phyloP scores from a whole-genome alignment of 2,888 invertebrate species.

The Argyresthia goedartella region DNA sequence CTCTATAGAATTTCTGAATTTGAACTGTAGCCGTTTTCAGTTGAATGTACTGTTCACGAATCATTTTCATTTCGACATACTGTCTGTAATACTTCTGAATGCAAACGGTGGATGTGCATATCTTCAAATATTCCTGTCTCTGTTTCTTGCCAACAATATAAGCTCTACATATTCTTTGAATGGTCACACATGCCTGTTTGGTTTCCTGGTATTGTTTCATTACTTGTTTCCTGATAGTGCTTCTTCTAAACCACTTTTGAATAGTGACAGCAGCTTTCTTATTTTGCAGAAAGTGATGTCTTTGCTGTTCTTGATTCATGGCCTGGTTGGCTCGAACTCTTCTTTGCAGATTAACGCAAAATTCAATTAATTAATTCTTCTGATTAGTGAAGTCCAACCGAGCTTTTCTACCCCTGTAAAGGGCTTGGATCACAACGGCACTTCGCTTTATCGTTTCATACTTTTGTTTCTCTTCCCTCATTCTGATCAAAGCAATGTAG shows the following conservation, averaged over 20 bases:
- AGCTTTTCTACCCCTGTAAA: constrained; percentile 48
- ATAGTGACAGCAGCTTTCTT: constrained; percentile 42
- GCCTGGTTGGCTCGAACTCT: constrained; percentile 52
- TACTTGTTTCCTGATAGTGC: constrained; percentile 24
- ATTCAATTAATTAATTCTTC: constrained; percentile 34
- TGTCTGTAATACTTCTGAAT: constrained; percentile 44
- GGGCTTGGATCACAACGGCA: constrained; percentile 53
- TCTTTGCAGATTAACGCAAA: constrained; percentile 58
- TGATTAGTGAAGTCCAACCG: constrained; percentile 36
- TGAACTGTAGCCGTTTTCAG: constrained; percentile 29
- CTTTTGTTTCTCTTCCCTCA: constrained; percentile 35
- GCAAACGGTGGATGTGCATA: constrained; percentile 7
- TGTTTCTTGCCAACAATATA: constrained; percentile 9
- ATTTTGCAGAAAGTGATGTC: constrained; percentile 29
- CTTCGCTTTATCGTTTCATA: constrained; percentile 35
- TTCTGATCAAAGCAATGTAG: constrained; percentile 34
- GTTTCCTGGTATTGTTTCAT: constrained; percentile 27
- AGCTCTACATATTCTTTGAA: constrained; percentile 20
- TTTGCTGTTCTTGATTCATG: constrained; percentile 34
- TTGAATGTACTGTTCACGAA: constrained; percentile 27
- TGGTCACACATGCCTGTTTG: constrained; percentile 19
- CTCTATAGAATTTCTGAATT: constrained; percentile 46
- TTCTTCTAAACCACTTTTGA: constrained; percentile 56
- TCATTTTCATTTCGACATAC: constrained; percentile 33
- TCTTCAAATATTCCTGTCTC: constrained; percentile 6